phyloP scores from a whole-genome alignment of 2,113 vertebrate species.

The Sinocyclocheilus anophthalmus region DNA sequence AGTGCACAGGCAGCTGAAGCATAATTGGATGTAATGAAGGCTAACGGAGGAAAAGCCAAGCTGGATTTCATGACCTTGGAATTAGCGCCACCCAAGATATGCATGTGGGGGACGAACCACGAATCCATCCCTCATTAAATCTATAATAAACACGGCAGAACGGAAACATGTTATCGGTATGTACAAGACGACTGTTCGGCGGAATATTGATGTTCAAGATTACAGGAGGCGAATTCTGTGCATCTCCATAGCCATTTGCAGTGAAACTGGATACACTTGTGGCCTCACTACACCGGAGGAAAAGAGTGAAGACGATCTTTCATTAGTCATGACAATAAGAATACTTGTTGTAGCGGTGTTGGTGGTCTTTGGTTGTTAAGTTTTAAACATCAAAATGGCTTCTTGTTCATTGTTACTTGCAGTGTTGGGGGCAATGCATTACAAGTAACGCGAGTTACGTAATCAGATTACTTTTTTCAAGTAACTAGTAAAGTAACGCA shows the following conservation, averaged over 20 bases:
- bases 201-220: slow-evolving; percentile 5
- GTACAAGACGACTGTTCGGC: neutral
- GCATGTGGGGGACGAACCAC: slow-evolving; percentile 63
- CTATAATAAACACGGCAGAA: slow-evolving; percentile 34
- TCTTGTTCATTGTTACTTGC: neutral
- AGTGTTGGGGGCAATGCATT: too few species aligned
- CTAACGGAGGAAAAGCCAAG: slow-evolving; percentile 78
- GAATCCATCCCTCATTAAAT: slow-evolving; percentile 19
- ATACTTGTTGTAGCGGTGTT: neutral
- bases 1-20: slow-evolving; percentile 74
- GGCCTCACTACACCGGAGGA: neutral
- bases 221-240: neutral
- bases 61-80: slow-evolving; percentile 73
- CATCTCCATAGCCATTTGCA: neutral
- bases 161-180: slow-evolving; percentile 42
- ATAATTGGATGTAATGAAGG: slow-evolving; percentile 80
- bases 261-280: slow-evolving; percentile 8
- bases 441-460: too few species aligned
- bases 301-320: slow-evolving; percentile 31
- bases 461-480: too few species aligned
- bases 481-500: too few species aligned
- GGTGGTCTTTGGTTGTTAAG: slow-evolving; percentile 33
- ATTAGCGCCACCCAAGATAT: slow-evolving; percentile 71
- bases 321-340: slow-evolving; percentile 40
- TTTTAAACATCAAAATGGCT: neutral